phyloP scores from a whole-genome alignment of 2,888 invertebrate species.

The Lampropteryx suffumata region DNA sequence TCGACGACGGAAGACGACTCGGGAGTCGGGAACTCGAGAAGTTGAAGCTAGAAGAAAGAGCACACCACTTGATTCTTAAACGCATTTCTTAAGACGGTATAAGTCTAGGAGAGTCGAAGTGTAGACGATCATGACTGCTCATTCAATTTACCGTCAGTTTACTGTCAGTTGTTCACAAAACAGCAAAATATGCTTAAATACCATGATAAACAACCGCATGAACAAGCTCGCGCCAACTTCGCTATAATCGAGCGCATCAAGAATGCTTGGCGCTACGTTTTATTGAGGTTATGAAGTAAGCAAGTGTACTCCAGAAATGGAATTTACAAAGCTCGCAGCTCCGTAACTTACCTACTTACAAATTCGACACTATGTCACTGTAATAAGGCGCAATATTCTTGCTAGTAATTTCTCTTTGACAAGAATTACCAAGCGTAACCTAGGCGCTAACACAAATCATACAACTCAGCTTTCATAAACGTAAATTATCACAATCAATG shows the following conservation, averaged over 20 bases:
- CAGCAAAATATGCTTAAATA: neutral
- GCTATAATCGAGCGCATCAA: conserved; percentile 29
- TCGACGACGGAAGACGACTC: too few relatives aligned
- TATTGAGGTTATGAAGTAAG: conserved; percentile 32
- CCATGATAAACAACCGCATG: neutral
- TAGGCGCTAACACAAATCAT: too few relatives aligned
- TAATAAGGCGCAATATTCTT: neutral
- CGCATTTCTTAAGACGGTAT: too few relatives aligned
- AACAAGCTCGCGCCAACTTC: conserved; percentile 5
- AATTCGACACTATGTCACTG: conserved; percentile 4
- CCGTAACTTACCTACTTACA: conserved; percentile 12
- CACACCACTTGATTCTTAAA: too few relatives aligned
- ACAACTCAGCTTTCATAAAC: too few relatives aligned
- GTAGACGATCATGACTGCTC: too few relatives aligned
- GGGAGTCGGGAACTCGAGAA: too few relatives aligned
- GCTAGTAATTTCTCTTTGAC: neutral
- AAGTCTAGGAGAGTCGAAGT: too few relatives aligned
- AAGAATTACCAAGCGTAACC: too few relatives aligned
- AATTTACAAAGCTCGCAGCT: conserved; percentile 23
- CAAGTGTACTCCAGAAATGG: conserved; percentile 24
- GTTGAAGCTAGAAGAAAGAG: too few relatives aligned
- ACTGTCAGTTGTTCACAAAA: neutral
- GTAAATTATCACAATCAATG: too few relatives aligned
- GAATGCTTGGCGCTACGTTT: conserved; percentile 29
- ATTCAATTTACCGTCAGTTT: neutral